These are phyloP conservation scores for Macrostomum lignano DNA, from an alignment of 1,140 invertebrate genomes.

Conservation along the genomic window DNA sequence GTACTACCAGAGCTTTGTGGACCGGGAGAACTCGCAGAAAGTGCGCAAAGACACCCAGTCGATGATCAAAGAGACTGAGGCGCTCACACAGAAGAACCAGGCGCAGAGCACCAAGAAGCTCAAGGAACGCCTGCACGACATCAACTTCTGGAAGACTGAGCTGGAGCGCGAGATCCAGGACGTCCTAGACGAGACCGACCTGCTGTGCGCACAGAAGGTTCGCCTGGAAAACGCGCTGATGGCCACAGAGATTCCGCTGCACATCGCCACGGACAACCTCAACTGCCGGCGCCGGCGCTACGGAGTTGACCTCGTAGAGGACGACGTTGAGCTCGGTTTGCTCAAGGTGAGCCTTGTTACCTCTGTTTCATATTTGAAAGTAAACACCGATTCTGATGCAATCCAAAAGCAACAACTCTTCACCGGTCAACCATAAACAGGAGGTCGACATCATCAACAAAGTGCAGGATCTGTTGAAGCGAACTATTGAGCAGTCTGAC, in stretches of 20 bases:
- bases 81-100: slow-evolving; percentile 20
- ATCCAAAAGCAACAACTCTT: too few relatives aligned
- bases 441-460: slow-evolving; percentile 29
- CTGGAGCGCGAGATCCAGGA: slow-evolving; percentile 22
- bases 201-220: slow-evolving; percentile 20
- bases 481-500: slow-evolving; percentile 36
- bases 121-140: slow-evolving; percentile 22
- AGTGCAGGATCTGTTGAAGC: slow-evolving; percentile 25
- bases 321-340: slow-evolving; percentile 47
- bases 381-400: too few relatives aligned
- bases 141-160: slow-evolving; percentile 29
- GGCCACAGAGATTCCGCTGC: slow-evolving; percentile 23
- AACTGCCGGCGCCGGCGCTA: slow-evolving; percentile 41
- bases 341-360: slow-evolving; percentile 15
- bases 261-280: slow-evolving; percentile 31
- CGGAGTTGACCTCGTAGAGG: slow-evolving; percentile 46
- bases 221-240: slow-evolving; percentile 21
- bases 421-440: too few relatives aligned
- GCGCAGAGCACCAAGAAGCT: slow-evolving; percentile 24
- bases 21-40: slow-evolving; percentile 21
- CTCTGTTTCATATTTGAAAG: too few relatives aligned
- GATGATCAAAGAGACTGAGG: slow-evolving; percentile 12
- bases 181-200: slow-evolving; percentile 23
- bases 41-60: slow-evolving; percentile 20
- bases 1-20: slow-evolving; percentile 25